Base-by-base conservation (phyloP, 2,113 vertebrate species). In the Plotosus lineatus region DNA sequence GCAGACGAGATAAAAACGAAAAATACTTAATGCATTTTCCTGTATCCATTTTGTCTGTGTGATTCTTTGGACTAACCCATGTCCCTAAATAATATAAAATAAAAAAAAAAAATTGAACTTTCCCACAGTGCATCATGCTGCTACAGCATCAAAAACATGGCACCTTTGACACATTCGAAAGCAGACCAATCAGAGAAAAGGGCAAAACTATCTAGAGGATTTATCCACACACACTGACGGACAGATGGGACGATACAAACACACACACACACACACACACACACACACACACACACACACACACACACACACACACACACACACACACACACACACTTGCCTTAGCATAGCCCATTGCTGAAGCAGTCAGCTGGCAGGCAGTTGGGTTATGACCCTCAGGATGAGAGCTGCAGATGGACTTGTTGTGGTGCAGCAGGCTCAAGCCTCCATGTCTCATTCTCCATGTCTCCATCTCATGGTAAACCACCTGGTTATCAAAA, bases 401-500 rank as follows among this genome's bases (percentile, higher is more conserved):
- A 87, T 88, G 93, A 84, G 95, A 94, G 77, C 90, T 53, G 28
- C 94, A 95, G 88, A 87, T 92, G 81, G 91, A 85, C 85, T 95
- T 93, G 38, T 88, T 84, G 10, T 0, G 85, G 11, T 0, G 85
- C 2, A 28, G 90, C 80, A 81, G 51, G n/a, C 87, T 85, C 7
- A 84, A 89, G 85, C 0, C 90, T 79, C 92, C 94, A 78, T 96
- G 94, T 33, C 94, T 94, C 0, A 93, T 92, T 82, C 95, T 95
- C 93, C 96, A 95, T 6, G 94, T 94, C 87, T 96, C 95, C 0
- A 96, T 95, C 89, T 97, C 96, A 10, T 90, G 92, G 88, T 94
- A 92, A 83, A 98, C 86, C 77, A 98, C 96, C 91, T 98, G 91
- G 83, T 92, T 92, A 83, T 99, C 97, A 0, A 96, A 99, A 36